Percentiles rank a stretch among this genome's conserved stretches.
Evolutionary conservation across 2,888 invertebrate species (phyloP).

Genomic region (Buathra laborator): DNA sequence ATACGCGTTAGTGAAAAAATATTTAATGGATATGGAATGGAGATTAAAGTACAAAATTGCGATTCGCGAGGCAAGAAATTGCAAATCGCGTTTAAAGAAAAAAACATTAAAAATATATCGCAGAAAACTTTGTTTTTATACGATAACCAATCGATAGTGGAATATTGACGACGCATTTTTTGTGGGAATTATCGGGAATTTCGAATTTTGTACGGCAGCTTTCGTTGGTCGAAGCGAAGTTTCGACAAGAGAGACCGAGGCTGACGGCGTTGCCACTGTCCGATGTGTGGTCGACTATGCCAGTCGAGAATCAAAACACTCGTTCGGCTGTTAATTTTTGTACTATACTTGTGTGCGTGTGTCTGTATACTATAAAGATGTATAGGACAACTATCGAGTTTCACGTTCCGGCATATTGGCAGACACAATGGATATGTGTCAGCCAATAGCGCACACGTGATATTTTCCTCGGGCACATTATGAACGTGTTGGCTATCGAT

Average conservation of each 20-base stretch:
- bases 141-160: neutral
- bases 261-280: neutral
- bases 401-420: constrained; percentile 59
- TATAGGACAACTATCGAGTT: constrained; percentile 31
- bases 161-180: neutral
- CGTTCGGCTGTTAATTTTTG: constrained; percentile 10
- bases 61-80: neutral
- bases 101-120: neutral
- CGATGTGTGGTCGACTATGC: neutral
- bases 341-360: constrained; percentile 32
- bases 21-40: neutral
- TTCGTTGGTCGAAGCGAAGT: neutral
- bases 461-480: constrained; percentile 68
- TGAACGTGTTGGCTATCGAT: constrained; percentile 21
- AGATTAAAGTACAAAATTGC: neutral
- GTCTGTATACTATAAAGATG: neutral
- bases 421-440: constrained; percentile 67
- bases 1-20: neutral
- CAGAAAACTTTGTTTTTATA: neutral
- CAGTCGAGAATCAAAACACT: constrained; percentile 25
- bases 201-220: neutral
- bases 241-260: neutral
- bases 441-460: constrained; percentile 64
- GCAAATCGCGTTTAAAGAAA: neutral
- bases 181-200: neutral